Conservation (phyloP, 2,113 vertebrate species). For the Neofelis nebulosa region DNA sequence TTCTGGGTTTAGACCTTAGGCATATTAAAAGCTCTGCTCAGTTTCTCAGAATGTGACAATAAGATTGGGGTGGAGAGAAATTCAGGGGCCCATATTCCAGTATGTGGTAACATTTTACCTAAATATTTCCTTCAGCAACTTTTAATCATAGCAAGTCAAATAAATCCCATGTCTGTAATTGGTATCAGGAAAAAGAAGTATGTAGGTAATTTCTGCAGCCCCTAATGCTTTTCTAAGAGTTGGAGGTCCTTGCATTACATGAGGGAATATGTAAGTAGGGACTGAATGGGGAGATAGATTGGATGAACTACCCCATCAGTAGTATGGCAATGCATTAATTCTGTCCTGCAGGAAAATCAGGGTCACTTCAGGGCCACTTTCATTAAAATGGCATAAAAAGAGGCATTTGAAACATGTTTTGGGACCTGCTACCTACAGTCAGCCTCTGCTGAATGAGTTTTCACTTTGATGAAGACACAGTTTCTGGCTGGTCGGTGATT, state of each 20-base stretch:
- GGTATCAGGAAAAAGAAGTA: neutral
- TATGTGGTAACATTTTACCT: neutral
- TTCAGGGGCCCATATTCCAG: neutral
- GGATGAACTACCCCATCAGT: neutral
- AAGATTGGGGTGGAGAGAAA: neutral
- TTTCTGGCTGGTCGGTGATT: neutral
- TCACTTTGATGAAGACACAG: neutral
- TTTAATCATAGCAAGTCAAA: neutral
- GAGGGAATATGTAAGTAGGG: neutral
- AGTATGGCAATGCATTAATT: neutral
- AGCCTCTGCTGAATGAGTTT: neutral
- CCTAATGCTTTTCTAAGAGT: neutral
- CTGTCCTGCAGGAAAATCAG: neutral
- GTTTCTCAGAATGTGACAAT: neutral
- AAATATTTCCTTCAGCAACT: neutral
- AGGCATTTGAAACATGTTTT: neutral
- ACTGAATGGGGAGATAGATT: neutral
- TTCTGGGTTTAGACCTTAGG: neutral
- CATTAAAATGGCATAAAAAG: neutral
- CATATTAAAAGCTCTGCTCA: neutral
- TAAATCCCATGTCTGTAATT: neutral
- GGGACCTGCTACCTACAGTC: neutral
- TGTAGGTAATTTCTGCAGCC: rapidly evolving
- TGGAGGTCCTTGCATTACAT: neutral
- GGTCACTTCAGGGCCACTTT: neutral